A percentile compares a stretch with the other conserved stretches of the same genome.
Conservation (phyloP, 2,113 vertebrate species). For the Carlito syrichta region DNA sequence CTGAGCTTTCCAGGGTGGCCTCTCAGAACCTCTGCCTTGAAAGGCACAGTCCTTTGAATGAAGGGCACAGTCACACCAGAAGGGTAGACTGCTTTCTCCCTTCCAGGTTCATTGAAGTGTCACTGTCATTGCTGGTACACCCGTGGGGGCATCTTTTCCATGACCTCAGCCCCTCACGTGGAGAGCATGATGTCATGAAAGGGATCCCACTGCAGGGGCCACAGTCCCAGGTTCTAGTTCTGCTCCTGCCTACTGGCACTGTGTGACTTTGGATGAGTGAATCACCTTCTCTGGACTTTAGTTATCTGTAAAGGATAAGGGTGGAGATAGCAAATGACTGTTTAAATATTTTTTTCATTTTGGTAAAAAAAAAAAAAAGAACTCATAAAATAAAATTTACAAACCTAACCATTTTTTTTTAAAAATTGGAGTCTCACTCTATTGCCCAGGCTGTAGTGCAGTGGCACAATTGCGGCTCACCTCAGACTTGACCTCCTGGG, state of each 20-base stretch:
- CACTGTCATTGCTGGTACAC: slow-evolving; percentile 15
- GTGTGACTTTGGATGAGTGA: neutral
- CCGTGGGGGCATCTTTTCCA: neutral
- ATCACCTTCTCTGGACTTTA: neutral
- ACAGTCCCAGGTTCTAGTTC: neutral
- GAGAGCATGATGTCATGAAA: neutral
- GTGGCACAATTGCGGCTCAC: no score
- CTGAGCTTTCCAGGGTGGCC: neutral
- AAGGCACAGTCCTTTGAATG: neutral
- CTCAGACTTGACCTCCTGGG: no score
- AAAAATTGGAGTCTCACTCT: no score
- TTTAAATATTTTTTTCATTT: no score
- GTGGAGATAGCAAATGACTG: neutral
- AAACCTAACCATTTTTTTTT: no score
- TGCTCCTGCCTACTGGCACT: neutral
- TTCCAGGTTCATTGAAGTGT: neutral
- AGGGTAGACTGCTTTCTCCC: neutral
- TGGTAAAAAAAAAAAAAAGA: no score
- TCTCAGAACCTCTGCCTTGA: neutral
- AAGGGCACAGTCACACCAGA: neutral
- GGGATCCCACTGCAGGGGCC: neutral
- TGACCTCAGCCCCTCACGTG: neutral
- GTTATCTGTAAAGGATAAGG: neutral
- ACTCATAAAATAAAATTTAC: no score
- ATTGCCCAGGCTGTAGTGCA: no score